These are phyloP conservation scores for Pitta sordida DNA, from an alignment of 2,113 vertebrate genomes.

Conservation along the genomic window DNA sequence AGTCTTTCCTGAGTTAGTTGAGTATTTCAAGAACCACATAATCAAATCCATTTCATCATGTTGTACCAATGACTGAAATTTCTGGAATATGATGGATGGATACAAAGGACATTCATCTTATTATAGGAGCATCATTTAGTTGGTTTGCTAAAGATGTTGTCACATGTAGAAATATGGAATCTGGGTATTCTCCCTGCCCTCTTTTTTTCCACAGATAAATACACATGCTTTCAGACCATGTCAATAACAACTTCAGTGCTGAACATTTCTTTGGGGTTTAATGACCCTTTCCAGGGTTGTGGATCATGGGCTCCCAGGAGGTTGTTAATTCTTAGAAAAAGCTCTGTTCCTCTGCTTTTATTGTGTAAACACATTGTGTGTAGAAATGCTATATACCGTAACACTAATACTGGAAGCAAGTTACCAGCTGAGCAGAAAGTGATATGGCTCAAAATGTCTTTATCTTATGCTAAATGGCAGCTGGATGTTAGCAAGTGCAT, in stretches of 20 bases:
- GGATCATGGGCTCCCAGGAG: neutral
- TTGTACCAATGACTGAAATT: neutral
- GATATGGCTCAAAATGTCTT: neutral
- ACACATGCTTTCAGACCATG: neutral
- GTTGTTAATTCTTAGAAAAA: constrained; percentile 3
- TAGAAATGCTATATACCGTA: neutral
- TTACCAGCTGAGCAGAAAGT: neutral
- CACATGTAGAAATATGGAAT: neutral
- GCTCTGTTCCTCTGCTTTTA: neutral
- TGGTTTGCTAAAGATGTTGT: neutral
- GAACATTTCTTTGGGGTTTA: constrained; percentile 1
- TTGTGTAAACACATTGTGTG: neutral
- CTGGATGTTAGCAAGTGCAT: neutral
- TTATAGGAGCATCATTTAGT: neutral
- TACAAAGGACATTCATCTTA: neutral
- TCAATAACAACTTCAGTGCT: neutral
- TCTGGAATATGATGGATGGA: neutral
- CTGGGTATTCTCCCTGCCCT: neutral
- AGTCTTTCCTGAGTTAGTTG: neutral
- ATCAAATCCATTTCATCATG: neutral
- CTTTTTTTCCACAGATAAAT: neutral
- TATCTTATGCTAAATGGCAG: neutral
- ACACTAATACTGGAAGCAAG: neutral
- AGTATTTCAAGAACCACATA: neutral
- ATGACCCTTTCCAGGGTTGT: neutral